Evolutionary conservation across 1,140 invertebrate species (phyloP).

Genomic region (Coptotermes formosanus): DNA sequence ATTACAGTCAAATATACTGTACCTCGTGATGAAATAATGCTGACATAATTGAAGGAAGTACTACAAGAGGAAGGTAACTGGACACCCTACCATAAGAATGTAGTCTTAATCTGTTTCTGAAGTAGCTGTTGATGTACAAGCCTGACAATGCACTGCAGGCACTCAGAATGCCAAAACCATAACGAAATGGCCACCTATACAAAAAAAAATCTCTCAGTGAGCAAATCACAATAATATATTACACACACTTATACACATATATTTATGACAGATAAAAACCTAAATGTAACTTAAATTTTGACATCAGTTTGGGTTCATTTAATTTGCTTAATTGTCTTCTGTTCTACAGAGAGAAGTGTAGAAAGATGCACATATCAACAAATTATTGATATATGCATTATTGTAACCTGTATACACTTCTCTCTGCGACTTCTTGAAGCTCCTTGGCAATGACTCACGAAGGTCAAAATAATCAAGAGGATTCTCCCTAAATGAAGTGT

Average conservation of each 20-base stretch:
- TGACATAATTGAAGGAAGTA: constrained; percentile 31
- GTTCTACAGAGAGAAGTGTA: too few species aligned
- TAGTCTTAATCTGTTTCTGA: constrained; percentile 43
- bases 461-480: too few species aligned
- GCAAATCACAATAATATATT: constrained; percentile 8
- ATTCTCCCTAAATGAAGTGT: too few species aligned
- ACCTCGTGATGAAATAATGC: constrained; percentile 38
- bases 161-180: constrained; percentile 3
- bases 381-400: too few species aligned
- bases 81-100: constrained; percentile 34
- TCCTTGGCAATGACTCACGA: too few species aligned
- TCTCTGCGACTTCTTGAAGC: too few species aligned
- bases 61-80: constrained; percentile 34
- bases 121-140: constrained; percentile 39
- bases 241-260: not conserved
- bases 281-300: not conserved
- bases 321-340: too few species aligned
- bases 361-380: too few species aligned
- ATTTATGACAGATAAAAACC: too few species aligned
- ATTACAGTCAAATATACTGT: constrained; percentile 28
- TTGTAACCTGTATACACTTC: too few species aligned
- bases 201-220: not conserved
- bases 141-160: constrained; percentile 26
- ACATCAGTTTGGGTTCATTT: not conserved
- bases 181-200: constrained; percentile 26